A percentile compares a stretch with the other conserved stretches of the same genome.
These are phyloP conservation scores for Sclerodermus sp. DNA, from an alignment of 2,888 invertebrate species.

Conservation along the genomic window DNA sequence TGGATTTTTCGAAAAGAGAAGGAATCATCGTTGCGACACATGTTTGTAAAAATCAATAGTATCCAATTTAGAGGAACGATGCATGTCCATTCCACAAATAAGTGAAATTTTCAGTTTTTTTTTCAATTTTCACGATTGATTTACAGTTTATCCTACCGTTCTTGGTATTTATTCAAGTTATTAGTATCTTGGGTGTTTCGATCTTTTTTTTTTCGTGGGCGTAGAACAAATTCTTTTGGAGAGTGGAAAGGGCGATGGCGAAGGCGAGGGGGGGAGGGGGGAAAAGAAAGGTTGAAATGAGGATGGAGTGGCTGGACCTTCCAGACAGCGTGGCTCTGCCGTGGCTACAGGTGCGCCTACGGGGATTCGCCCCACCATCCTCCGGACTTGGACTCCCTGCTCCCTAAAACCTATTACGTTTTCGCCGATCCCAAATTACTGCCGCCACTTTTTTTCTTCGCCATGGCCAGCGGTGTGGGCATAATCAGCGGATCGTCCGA, in stretches of 20 bases:
- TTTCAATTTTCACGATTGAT: too few relatives aligned
- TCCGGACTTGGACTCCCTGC: not conserved
- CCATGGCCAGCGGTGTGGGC: not conserved
- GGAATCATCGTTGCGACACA: too few relatives aligned
- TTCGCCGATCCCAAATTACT: constrained; percentile 26
- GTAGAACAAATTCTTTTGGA: not conserved
- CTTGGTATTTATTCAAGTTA: too few relatives aligned
- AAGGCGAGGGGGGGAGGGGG: constrained; percentile 4
- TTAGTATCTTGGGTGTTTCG: too few relatives aligned
- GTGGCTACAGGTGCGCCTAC: constrained; percentile 32
- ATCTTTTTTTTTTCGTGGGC: too few relatives aligned
- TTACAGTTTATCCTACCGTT: too few relatives aligned
- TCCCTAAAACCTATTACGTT: constrained; percentile 33
- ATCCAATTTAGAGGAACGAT: too few relatives aligned
- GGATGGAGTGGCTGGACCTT: constrained; percentile 25
- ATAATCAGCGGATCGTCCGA: too few relatives aligned
- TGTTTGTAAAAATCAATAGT: too few relatives aligned
- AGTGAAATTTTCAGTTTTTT: too few relatives aligned
- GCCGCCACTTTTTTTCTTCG: constrained; percentile 1
- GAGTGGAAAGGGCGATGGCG: not conserved
- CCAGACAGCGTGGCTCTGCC: constrained; percentile 38
- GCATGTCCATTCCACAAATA: too few relatives aligned
- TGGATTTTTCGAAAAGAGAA: too few relatives aligned
- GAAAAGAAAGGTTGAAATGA: constrained; percentile 19
- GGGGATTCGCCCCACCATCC: constrained; percentile 10